These are phyloP conservation scores for Hestina assimilis DNA, from an alignment of 1,140 invertebrate species.

Conservation along the genomic window DNA sequence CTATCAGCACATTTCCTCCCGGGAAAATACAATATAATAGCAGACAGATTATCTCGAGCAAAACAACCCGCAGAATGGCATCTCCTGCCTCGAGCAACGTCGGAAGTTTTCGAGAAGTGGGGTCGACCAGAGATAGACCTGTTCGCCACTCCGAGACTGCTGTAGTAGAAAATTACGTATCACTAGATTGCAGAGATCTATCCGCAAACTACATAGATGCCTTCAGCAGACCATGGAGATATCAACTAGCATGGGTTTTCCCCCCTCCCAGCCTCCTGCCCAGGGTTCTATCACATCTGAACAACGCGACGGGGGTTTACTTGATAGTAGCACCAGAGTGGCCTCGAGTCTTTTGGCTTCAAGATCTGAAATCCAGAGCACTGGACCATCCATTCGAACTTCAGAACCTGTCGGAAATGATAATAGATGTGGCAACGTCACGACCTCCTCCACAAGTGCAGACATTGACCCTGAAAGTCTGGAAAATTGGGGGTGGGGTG, in stretches of 20 bases:
- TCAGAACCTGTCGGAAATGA: no score
- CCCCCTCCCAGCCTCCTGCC: slow-evolving; percentile 30
- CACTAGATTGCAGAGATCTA: slow-evolving; percentile 17
- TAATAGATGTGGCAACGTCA: no score
- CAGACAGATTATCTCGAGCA: slow-evolving; percentile 26
- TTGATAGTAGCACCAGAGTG: slow-evolving; percentile 29
- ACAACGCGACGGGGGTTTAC: slow-evolving; percentile 23
- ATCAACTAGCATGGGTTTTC: slow-evolving; percentile 32
- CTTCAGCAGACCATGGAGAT: slow-evolving; percentile 27
- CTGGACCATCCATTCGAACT: no score
- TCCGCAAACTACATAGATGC: slow-evolving; percentile 25
- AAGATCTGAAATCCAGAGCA: no score
- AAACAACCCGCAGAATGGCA: background rate
- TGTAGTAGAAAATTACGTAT: slow-evolving; percentile 27
- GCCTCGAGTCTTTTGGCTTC: no score
- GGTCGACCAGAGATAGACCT: slow-evolving; percentile 31
- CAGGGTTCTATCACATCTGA: slow-evolving; percentile 26
- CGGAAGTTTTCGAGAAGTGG: slow-evolving; percentile 24
- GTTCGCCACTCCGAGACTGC: slow-evolving; percentile 26
- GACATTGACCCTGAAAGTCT: no score
- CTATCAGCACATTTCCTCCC: slow-evolving; percentile 22
- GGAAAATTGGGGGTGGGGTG: no score
- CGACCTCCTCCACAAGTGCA: no score
- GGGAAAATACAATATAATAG: slow-evolving; percentile 27
- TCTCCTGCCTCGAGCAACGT: background rate